These are phyloP conservation scores for Brachionus koreanus DNA, from an alignment of 1,140 invertebrate species.

Conservation along the genomic window DNA sequence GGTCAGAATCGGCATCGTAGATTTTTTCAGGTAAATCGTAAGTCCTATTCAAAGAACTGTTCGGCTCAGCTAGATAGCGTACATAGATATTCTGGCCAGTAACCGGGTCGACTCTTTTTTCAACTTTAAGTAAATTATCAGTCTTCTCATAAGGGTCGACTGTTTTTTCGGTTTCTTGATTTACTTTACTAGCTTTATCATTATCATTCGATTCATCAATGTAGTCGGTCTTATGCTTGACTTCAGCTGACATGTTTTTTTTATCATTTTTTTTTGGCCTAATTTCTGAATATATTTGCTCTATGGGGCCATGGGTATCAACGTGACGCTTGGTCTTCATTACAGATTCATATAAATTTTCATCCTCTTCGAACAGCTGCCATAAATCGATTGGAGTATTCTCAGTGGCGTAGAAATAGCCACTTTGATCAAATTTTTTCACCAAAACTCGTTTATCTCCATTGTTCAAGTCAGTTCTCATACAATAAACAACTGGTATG, in stretches of 20 bases:
- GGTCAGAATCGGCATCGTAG: not conserved
- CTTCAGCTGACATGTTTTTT: not conserved
- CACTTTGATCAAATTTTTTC: constrained; percentile 22
- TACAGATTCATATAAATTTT: not conserved
- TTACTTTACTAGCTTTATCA: not conserved
- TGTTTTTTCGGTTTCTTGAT: not conserved
- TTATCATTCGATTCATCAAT: not conserved
- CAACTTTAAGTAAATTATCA: constrained; percentile 37
- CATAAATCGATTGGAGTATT: constrained; percentile 40
- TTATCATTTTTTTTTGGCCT: not conserved
- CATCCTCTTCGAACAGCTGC: constrained; percentile 23
- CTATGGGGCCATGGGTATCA: not conserved
- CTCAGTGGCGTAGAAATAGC: constrained; percentile 31
- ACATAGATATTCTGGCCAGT: constrained; percentile 43
- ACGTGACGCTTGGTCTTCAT: not conserved
- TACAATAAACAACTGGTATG: constrained; percentile 38
- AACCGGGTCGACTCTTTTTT: constrained; percentile 28
- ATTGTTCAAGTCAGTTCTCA: constrained; percentile 5
- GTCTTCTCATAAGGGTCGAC: constrained; percentile 31
- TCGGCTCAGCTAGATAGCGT: not conserved
- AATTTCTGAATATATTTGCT: not conserved
- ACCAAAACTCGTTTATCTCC: constrained; percentile 14
- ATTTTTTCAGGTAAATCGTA: not conserved
- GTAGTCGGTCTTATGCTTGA: not conserved
- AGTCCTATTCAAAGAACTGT: not conserved